These are phyloP conservation scores for Trilocha varians DNA, from an alignment of 2,888 invertebrate genomes.

Conservation along the genomic window DNA sequence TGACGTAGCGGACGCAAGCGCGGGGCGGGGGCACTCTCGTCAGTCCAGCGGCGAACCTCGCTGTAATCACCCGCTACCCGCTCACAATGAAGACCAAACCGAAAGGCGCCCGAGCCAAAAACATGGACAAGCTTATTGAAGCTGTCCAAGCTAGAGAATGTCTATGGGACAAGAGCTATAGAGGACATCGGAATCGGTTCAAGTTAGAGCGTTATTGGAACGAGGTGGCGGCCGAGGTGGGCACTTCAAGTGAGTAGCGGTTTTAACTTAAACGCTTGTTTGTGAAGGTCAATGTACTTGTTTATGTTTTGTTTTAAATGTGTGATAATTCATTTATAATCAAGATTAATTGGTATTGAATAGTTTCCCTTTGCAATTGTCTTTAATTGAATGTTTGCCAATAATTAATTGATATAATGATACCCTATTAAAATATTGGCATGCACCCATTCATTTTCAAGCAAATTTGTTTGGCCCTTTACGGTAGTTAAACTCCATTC, in stretches of 20 bases:
- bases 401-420: no score
- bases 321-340: no score
- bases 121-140: slow-evolving; percentile 63
- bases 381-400: no score
- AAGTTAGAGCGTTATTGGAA: slow-evolving; percentile 67
- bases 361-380: no score
- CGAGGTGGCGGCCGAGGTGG: slow-evolving; percentile 62
- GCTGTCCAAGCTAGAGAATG: slow-evolving; percentile 65
- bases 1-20: slow-evolving; percentile 25
- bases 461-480: no score
- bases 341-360: no score
- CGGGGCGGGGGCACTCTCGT: slow-evolving; percentile 19
- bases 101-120: slow-evolving; percentile 51
- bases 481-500: no score
- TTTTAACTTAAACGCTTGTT: slow-evolving; percentile 17
- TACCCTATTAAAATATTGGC: no score
- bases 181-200: slow-evolving; percentile 61
- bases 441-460: no score
- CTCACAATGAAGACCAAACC: slow-evolving; percentile 45
- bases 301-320: not conserved
- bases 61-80: slow-evolving; percentile 45
- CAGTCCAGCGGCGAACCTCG: slow-evolving; percentile 45
- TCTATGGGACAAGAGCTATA: slow-evolving; percentile 61
- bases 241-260: slow-evolving; percentile 59
- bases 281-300: not conserved